Evolutionary conservation across 2,797 vertebrate genomes (phyloP), one percentile per base, ranked within the genome.

Genomic region (Ptychobarbus kaznakovi): DNA sequence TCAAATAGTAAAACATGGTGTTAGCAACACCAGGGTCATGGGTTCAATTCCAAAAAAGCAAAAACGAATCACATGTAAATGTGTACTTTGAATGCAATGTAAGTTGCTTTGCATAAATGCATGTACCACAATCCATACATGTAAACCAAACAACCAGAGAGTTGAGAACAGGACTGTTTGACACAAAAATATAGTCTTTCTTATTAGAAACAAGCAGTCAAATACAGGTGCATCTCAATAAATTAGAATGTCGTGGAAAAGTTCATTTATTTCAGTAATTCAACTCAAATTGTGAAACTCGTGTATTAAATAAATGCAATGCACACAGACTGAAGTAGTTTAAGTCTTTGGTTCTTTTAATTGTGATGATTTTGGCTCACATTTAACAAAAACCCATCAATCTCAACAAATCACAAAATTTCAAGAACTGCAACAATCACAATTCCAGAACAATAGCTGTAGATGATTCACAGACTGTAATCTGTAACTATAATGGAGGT

Each of bases 401-500:
- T 32, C 32, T 32, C 32, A 32, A 32, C 25, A 73, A 49, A 73
- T 58, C 51, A 16, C 20, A 40, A 38, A 77, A 70, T 70, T 40
- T 70, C 10, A 42, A 70, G 68, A 70, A 70, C 38, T 42, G 20
- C 38, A 40, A 9, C 1, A 20, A 68, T 42, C n/a, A 22, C 11
- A 56, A 38, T 22, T 56, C 32, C 20, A 8, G 74, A 56, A 58
- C 32, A 76, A 61, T 42, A 82, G 6, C 42, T 11, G 40, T 10
- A 6, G 12, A 58, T 4, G 11, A 46, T 35, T 73, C 35, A 18
- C 51, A 32, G 6, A 18, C 42, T 11, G 32, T 51, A 84, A 40
- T 84, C 15, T 69, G 32, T 77, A 76, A 65, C 72, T 65, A 76
- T 38, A 66, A 77, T 68, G n/a, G 74, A 69, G 49, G 18, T 68